Evolutionary conservation across 1,140 invertebrate genomes (phyloP).

Genomic region (Grapholita molesta): DNA sequence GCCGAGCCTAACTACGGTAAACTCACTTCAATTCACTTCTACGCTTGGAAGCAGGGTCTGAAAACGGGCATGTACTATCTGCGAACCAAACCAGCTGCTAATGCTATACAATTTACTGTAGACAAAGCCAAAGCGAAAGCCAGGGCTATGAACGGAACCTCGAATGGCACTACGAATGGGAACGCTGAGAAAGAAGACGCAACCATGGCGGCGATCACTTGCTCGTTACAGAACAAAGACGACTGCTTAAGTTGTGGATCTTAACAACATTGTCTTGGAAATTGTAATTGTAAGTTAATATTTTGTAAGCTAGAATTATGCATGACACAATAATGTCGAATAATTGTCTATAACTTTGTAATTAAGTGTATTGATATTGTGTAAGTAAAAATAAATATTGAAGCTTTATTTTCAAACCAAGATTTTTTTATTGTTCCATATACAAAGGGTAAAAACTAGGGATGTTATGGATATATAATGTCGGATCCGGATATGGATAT

Average conservation of each 20-base stretch:
- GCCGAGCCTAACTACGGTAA: slow-evolving; percentile 96
- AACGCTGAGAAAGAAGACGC: slow-evolving; percentile 76
- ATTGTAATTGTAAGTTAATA: background rate
- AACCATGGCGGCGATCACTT: slow-evolving; percentile 88
- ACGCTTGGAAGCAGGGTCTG: slow-evolving; percentile 96
- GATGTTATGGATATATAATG: too few relatives aligned
- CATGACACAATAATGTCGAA: background rate
- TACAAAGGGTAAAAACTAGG: too few relatives aligned
- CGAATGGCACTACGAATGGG: slow-evolving; percentile 23
- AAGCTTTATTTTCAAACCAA: background rate
- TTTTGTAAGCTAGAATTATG: background rate
- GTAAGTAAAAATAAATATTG: background rate
- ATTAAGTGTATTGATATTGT: slow-evolving; percentile 1
- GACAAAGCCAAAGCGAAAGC: slow-evolving; percentile 89
- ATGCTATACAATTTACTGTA: slow-evolving; percentile 98
- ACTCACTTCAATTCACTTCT: slow-evolving; percentile 98
- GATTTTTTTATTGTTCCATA: slow-evolving; percentile 9
- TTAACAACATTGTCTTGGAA: slow-evolving; percentile 45
- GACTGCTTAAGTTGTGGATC: slow-evolving; percentile 92
- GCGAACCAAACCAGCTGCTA: slow-evolving; percentile 96
- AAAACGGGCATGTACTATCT: slow-evolving; percentile 99
- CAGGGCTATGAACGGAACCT: slow-evolving; percentile 42
- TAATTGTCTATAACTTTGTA: background rate
- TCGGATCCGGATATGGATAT: too few relatives aligned
- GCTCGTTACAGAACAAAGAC: slow-evolving; percentile 94